Evolutionary conservation across 2,797 vertebrate genomes (phyloP), one percentile per base, ranked within the genome.

Genomic region (Argentina silus): DNA sequence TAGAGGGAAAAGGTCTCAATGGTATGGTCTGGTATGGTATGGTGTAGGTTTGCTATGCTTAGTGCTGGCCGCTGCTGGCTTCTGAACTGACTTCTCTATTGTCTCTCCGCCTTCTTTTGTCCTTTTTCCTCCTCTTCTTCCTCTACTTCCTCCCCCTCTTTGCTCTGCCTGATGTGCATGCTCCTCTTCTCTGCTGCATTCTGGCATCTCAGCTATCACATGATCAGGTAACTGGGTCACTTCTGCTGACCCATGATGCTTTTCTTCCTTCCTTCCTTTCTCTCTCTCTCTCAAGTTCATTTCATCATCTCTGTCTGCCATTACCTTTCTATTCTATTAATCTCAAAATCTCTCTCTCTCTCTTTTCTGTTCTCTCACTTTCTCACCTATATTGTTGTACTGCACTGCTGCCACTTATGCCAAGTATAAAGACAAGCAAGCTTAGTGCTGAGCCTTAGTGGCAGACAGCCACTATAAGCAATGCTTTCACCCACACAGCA

Each of bases 121-220:
- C 80, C 81, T 79, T 80, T 87, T 88, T 91, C 91, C 92, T 91
- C 15, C 85, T 93, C 92, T 91, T 91, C 86, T 79, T 81, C 81
- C 85, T 74, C 83, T 84, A 77, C 78, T 57, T 83, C 82, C 74
- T 86, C 80, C 83, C 79, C 85, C 86, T 93, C 92, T 92, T 89
- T 88, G 87, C 93, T 96, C 94, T 95, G 94, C 95, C 94, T 93
- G 93, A 91, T 92, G 92, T 95, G 95, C 96, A 96, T 96, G 95
- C 95, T 94, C 94, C 94, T 94, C 94, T 94, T 94, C 92, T 96
- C 94, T 96, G 97, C 97, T 98, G 97, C 96, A 96, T 95, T 96
- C 94, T 96, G 97, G 96, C 96, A 93, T 96, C 95, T 96, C 96
- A 99, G 98, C 96, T 99, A 97, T 98, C 98, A 99, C 96, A 93